These are phyloP conservation scores for Catharus minimus DNA, from an alignment of 2,113 vertebrate genomes.

Conservation along the genomic window DNA sequence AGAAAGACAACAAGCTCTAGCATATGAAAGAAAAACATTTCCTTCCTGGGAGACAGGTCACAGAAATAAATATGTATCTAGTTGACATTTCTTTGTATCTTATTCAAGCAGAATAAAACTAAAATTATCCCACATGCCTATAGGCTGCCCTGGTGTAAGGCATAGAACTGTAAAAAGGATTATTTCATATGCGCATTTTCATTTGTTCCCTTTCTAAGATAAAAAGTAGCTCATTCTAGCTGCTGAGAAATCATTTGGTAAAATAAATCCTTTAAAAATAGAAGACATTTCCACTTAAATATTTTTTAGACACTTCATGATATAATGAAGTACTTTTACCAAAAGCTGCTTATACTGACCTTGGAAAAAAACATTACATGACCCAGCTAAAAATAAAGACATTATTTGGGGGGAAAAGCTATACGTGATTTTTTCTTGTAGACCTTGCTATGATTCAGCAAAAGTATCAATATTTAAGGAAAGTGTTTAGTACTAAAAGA, in stretches of 20 bases:
- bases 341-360: background rate
- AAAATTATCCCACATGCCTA: conserved; percentile 26
- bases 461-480: background rate
- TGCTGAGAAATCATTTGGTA: background rate
- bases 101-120: conserved; percentile 27
- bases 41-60: background rate
- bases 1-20: background rate
- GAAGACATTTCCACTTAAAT: background rate
- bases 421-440: background rate
- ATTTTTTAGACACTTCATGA: background rate
- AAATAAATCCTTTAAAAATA: conserved; percentile 30
- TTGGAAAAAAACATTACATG: background rate
- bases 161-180: background rate
- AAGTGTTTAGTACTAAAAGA: background rate
- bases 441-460: background rate
- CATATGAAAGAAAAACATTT: background rate
- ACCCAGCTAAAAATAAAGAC: background rate
- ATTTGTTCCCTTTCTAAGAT: background rate
- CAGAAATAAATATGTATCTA: conserved; percentile 20
- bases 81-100: conserved; percentile 21
- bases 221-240: background rate
- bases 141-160: background rate
- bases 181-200: conserved; percentile 25
- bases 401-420: background rate
- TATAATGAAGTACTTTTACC: conserved; percentile 2